phyloP scores from a whole-genome alignment of 2,888 invertebrate species.

The Cephalotes varians region DNA sequence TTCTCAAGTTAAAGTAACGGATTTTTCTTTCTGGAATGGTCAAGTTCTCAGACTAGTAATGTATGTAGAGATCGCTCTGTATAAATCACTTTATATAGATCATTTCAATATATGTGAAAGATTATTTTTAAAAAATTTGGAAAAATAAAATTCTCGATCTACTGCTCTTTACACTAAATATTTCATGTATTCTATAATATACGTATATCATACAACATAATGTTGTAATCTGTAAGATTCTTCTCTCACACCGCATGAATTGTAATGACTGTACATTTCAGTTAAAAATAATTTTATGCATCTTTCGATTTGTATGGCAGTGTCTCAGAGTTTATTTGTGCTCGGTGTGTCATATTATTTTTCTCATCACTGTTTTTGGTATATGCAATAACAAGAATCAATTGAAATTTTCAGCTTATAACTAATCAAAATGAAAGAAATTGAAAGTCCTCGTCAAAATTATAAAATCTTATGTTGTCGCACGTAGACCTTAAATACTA shows the following conservation, averaged over 20 bases:
- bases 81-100: constrained; percentile 40
- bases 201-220: background rate
- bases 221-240: background rate
- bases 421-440: background rate
- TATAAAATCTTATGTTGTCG: background rate
- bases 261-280: constrained; percentile 1
- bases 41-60: background rate
- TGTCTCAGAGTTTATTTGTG: constrained; percentile 18
- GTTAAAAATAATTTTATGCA: constrained; percentile 20
- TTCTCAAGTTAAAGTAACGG: background rate
- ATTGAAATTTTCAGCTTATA: background rate
- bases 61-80: background rate
- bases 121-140: constrained; percentile 65
- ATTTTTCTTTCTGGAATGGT: constrained; percentile 11
- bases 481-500: background rate
- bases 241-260: background rate
- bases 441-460: background rate
- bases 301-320: constrained; percentile 21
- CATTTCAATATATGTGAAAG: constrained; percentile 36
- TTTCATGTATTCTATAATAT: constrained; percentile 17
- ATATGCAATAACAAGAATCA: background rate
- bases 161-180: constrained; percentile 33
- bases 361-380: background rate
- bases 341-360: background rate
- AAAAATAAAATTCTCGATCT: constrained; percentile 70